Evolutionary conservation across 2,797 vertebrate genomes (phyloP).

Genomic region (Nasua narica): DNA sequence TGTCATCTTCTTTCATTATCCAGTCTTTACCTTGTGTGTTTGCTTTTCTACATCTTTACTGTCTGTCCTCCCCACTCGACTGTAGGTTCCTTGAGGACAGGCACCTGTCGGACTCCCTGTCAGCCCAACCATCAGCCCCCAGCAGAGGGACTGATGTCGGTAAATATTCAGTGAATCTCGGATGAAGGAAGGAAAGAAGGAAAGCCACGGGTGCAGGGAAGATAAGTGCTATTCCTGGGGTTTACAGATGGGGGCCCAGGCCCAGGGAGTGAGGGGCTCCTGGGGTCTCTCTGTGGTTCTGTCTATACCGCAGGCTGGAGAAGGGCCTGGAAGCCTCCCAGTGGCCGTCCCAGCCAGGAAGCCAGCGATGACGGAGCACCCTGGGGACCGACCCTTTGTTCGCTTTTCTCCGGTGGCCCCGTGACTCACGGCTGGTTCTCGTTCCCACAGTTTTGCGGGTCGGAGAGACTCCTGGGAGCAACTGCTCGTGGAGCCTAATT

Average conservation of each 20-base stretch:
- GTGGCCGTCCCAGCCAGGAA: not conserved
- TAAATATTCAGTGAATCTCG: not conserved
- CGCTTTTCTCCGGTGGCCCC: not conserved
- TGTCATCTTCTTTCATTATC: not conserved
- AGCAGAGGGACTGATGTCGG: not conserved
- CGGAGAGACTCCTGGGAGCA: not conserved
- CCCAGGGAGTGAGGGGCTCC: not conserved
- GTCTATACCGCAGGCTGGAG: not conserved
- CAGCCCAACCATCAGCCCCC: fast-evolving
- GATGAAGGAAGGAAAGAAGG: no score
- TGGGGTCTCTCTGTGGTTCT: not conserved
- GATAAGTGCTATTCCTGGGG: no score
- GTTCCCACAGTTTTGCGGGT: not conserved
- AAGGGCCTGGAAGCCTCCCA: not conserved
- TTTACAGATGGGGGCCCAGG: not conserved
- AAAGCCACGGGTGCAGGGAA: no score
- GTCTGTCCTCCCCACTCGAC: not conserved
- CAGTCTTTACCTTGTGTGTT: not conserved
- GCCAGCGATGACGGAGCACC: not conserved
- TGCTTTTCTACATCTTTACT: not conserved
- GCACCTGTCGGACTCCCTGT: not conserved
- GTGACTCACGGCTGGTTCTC: not conserved
- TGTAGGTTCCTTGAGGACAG: not conserved
- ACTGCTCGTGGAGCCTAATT: not conserved
- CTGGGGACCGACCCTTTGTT: not conserved